Base-by-base conservation (phyloP, 2,797 vertebrate species). In the Phalanger gymnotis region DNA sequence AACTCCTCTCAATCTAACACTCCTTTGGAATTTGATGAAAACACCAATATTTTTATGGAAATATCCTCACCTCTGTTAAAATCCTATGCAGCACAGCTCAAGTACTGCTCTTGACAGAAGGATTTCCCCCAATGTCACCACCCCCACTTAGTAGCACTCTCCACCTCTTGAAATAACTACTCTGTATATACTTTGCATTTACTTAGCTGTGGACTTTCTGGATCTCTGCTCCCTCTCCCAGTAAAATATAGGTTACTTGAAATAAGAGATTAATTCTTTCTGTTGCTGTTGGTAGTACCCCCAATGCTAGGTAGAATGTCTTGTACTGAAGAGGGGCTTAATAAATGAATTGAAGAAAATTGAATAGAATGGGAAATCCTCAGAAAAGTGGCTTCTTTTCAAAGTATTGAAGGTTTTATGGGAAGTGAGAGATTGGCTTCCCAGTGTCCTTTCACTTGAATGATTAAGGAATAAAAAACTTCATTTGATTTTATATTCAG, bases 401-500 rank as follows among this genome's bases (percentile, higher is more conserved):
- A 47, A 87, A 51, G 40, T 47, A 87, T 40, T 47, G 73, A 47
- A 51, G 40, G 3, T 87, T 87, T 87, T 87, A 87, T 87, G 40
- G 73, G 40, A 87, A 47, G 9, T 11, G 73, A 87, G 22, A 34
- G 73, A 87, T 14, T 56, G 4, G 81, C 51, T 93, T 34, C 92
- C 81, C 81, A 95, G 51, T 93, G 91, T 34, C 3, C 58, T 91
- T 95, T 91, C 28, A 66, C 92, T 25, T 92, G 13, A 58, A 2
- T 47, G 28, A 66, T 95, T 96, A 95, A 61, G 10, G 92, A 94
- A 94, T 73, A 93, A 54, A 54, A 96, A 61, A 87, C 40, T 87
- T 87, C 40, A 94, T 96, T 93, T 96, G 28, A 52, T 95, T 96
- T 92, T 96, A 94, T 95, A 14, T 28, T 19, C n/a, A 94, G 56